Conservation (phyloP, 2,888 invertebrate genomes). For the Mesodorylaimus sp. region DNA sequence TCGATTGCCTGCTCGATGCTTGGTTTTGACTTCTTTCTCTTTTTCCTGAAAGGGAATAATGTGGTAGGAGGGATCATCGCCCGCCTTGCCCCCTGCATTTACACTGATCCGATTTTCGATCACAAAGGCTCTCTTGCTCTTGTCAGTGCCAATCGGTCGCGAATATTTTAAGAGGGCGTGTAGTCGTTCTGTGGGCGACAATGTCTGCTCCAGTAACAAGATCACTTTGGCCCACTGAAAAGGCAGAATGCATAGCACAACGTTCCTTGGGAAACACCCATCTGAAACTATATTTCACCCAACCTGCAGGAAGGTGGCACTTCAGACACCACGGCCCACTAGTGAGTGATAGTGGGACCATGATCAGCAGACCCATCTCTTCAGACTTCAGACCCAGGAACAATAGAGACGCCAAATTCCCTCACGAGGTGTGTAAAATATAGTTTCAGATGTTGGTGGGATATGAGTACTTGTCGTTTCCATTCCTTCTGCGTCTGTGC, state of each 20-base stretch:
- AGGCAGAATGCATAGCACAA: background rate
- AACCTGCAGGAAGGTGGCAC: background rate
- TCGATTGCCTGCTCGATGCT: conserved; percentile 70
- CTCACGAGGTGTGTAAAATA: too few species aligned
- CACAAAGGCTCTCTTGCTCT: conserved; percentile 23
- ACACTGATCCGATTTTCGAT: conserved; percentile 12
- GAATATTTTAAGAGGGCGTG: conserved; percentile 74
- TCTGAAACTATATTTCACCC: background rate
- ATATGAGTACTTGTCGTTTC: conserved; percentile 77
- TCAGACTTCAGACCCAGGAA: too few species aligned
- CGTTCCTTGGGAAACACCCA: background rate
- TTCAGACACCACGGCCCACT: too few species aligned
- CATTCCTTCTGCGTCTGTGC: conserved; percentile 92
- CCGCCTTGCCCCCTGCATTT: too few species aligned
- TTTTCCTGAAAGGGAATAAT: conserved; percentile 59
- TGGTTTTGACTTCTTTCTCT: conserved; percentile 81
- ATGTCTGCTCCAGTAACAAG: conserved; percentile 86
- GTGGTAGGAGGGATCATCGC: too few species aligned
- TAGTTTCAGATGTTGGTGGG: too few species aligned
- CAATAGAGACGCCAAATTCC: too few species aligned
- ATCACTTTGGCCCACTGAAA: conserved; percentile 88
- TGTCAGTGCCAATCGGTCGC: conserved; percentile 47
- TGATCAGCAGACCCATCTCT: too few species aligned
- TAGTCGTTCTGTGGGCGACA: conserved; percentile 64
- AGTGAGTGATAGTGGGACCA: too few species aligned